Conservation (phyloP, 2,797 vertebrate species). For the Trachurus trachurus region DNA sequence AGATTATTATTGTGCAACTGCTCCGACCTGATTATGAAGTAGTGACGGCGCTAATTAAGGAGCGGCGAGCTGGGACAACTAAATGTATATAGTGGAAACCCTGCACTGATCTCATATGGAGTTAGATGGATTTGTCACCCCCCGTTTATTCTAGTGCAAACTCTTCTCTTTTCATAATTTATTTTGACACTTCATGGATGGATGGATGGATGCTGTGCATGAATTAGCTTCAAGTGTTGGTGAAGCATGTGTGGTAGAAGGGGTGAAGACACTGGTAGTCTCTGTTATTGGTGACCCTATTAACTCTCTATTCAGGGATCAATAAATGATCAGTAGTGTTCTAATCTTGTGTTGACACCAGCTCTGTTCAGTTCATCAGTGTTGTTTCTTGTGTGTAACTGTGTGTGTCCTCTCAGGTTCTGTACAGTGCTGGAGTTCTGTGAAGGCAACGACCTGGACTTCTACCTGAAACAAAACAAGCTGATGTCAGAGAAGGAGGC, state of each 20-base stretch:
- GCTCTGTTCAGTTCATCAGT: too few species aligned
- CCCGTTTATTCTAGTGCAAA: too few species aligned
- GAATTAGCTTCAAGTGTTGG: not conserved
- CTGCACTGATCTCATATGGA: too few species aligned
- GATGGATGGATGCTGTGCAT: too few species aligned
- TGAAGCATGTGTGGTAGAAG: not conserved
- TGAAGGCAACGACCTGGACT: slow-evolving; percentile 99
- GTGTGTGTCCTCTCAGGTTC: slow-evolving; percentile 85
- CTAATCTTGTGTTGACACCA: not conserved
- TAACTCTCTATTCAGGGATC: not conserved
- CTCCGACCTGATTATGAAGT: too few species aligned
- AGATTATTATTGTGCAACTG: too few species aligned
- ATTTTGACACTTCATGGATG: too few species aligned
- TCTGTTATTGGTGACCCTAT: not conserved
- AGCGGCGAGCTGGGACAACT: too few species aligned
- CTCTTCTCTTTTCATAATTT: too few species aligned
- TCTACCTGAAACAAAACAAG: slow-evolving; percentile 99
- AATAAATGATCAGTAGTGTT: not conserved
- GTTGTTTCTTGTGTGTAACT: not conserved
- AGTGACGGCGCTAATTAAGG: too few species aligned
- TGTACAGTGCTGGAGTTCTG: slow-evolving; percentile 99
- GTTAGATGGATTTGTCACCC: too few species aligned
- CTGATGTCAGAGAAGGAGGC: slow-evolving; percentile 99
- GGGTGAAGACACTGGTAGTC: not conserved
- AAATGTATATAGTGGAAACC: too few species aligned